Evolutionary conservation across 92 coral and sea anemone species (phyloP).

Genomic region (Hydrozoanthus gracilis): DNA sequence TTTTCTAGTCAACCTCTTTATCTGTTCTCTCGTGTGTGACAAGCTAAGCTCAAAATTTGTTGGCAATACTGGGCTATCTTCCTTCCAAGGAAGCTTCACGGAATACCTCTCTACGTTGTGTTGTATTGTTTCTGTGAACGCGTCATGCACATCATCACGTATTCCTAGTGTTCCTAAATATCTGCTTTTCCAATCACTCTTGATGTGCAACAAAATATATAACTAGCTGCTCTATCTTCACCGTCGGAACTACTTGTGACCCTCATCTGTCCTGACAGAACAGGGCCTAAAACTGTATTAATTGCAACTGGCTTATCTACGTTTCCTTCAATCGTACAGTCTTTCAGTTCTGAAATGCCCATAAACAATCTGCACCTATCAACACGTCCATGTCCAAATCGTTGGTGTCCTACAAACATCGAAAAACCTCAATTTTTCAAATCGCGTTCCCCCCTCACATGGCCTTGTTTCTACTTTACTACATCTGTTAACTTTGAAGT

Average conservation of each 20-base stretch:
- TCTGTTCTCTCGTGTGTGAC: conserved; percentile 46
- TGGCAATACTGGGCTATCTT: conserved; percentile 49
- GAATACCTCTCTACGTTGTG: conserved; percentile 34
- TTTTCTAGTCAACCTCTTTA: conserved; percentile 26
- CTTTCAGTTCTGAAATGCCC: neutral
- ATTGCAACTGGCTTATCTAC: neutral
- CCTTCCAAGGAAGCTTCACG: conserved; percentile 50
- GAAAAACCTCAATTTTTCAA: neutral
- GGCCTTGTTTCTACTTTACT: neutral
- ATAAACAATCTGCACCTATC: neutral
- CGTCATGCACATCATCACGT: conserved; percentile 11
- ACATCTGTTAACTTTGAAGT: neutral
- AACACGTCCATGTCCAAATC: neutral
- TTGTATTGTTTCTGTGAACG: neutral
- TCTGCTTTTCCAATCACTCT: neutral
- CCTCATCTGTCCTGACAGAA: neutral
- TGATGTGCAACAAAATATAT: neutral
- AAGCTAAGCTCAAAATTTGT: conserved; percentile 40
- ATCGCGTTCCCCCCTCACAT: neutral
- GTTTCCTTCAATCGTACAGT: neutral
- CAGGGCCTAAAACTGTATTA: neutral
- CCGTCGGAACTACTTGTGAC: neutral
- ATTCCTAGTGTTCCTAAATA: conserved; percentile 54
- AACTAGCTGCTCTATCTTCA: neutral
- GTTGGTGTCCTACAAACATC: neutral